These are phyloP conservation scores for Ctenopoma kingsleyae DNA, from an alignment of 2,797 vertebrate species.

Conservation along the genomic window DNA sequence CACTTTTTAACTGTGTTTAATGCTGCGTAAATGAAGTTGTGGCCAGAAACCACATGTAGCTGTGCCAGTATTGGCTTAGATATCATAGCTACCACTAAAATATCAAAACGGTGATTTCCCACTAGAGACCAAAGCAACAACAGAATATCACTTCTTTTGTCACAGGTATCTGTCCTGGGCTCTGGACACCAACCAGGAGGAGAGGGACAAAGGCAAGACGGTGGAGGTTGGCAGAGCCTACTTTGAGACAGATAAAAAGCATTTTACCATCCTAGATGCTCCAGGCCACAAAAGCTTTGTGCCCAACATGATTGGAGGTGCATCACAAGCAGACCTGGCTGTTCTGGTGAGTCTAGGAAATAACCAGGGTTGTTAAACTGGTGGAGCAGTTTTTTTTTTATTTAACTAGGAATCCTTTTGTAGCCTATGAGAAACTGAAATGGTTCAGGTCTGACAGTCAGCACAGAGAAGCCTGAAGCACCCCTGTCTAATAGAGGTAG, in stretches of 20 bases:
- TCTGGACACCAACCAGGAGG: slow-evolving; percentile 98
- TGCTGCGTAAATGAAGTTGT: too few species aligned
- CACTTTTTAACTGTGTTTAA: too few species aligned
- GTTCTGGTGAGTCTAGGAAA: slow-evolving; percentile 90
- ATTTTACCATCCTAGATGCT: slow-evolving; percentile 98
- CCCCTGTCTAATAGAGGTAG: too few species aligned
- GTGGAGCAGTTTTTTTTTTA: neutral
- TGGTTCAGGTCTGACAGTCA: too few species aligned
- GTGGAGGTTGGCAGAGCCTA: slow-evolving; percentile 97
- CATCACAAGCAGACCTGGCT: slow-evolving; percentile 96
- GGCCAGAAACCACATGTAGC: too few species aligned
- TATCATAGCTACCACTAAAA: neutral
- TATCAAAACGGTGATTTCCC: neutral
- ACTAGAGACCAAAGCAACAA: neutral
- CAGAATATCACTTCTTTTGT: neutral
- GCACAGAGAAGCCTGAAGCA: too few species aligned
- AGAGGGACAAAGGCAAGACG: slow-evolving; percentile 98
- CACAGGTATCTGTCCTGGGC: slow-evolving; percentile 98
- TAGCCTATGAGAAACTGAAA: too few species aligned
- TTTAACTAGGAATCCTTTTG: too few species aligned
- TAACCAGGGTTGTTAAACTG: neutral
- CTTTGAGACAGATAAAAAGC: slow-evolving; percentile 98
- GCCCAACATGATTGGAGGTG: slow-evolving; percentile 98
- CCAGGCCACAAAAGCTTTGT: slow-evolving; percentile 99
- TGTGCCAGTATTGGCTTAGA: too few species aligned